These are phyloP conservation scores for Zygogramma bicolorata DNA, from an alignment of 2,888 invertebrate genomes.

Conservation along the genomic window DNA sequence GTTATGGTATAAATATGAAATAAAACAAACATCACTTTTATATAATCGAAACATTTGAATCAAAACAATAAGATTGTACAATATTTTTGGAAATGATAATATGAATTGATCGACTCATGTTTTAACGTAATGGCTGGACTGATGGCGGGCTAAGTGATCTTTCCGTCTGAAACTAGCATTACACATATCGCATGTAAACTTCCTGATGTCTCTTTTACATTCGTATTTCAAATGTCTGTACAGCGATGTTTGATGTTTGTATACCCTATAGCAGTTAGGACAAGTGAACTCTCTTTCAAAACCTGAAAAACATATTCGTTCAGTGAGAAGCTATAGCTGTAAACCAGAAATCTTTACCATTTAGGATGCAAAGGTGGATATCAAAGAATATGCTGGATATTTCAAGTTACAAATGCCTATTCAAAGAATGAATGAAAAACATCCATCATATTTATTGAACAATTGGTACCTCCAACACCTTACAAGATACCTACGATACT, in stretches of 20 bases:
- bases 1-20: too few relatives aligned
- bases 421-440: too few relatives aligned
- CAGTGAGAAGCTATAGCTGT: not conserved
- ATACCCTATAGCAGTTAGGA: slow-evolving; percentile 25
- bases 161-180: slow-evolving; percentile 26
- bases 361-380: too few relatives aligned
- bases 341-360: not conserved
- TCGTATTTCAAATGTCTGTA: slow-evolving; percentile 59
- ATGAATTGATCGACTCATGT: not conserved
- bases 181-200: slow-evolving; percentile 16
- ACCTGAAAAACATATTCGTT: not conserved
- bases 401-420: too few relatives aligned
- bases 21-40: too few relatives aligned
- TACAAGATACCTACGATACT: too few relatives aligned
- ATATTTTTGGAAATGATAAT: too few relatives aligned
- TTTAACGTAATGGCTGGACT: slow-evolving; percentile 9
- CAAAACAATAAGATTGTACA: too few relatives aligned
- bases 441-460: too few relatives aligned
- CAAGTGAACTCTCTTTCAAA: slow-evolving; percentile 19
- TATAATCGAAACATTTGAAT: too few relatives aligned
- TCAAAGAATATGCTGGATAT: too few relatives aligned
- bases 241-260: slow-evolving; percentile 33
- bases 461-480: too few relatives aligned
- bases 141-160: slow-evolving; percentile 30
- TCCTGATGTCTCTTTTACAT: slow-evolving; percentile 51